Evolutionary conservation across 2,797 vertebrate species (phyloP).

Genomic region (Bradypodion pumilum): DNA sequence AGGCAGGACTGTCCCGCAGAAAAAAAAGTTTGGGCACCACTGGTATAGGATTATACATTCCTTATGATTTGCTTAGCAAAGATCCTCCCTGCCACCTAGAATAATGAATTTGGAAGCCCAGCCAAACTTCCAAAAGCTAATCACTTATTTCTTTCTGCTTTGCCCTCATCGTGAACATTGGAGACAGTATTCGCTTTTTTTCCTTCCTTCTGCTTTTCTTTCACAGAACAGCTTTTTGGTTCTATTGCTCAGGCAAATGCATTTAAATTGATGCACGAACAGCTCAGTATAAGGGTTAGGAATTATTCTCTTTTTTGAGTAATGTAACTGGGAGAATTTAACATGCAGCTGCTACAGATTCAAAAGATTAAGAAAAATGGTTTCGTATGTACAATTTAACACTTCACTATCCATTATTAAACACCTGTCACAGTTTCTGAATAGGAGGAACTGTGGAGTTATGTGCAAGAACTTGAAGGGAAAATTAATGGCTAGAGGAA

Average conservation of each 20-base stretch:
- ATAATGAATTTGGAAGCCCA: not conserved
- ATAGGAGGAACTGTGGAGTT: not conserved
- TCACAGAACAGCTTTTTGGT: not conserved
- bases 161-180: not conserved
- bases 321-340: constrained; percentile 7
- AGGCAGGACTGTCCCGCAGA: too few species aligned
- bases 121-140: constrained; percentile 23
- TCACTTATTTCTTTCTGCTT: constrained; percentile 10
- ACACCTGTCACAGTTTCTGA: not conserved
- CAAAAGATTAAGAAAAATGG: not conserved
- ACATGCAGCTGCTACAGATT: not conserved
- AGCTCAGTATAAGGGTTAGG: constrained; percentile 10
- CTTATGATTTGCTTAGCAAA: not conserved
- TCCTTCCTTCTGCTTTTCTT: constrained; percentile 12
- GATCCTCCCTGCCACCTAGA: not conserved
- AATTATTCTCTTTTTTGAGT: not conserved
- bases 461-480: not conserved
- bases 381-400: not conserved
- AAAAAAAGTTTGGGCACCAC: too few species aligned
- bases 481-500: not conserved
- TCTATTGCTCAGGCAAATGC: not conserved
- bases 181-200: constrained; percentile 3
- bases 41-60: too few species aligned
- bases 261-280: not conserved
- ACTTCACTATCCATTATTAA: constrained; percentile 11